phyloP scores from a whole-genome alignment of 2,888 invertebrate genomes.

The Nomada lathburiana region DNA sequence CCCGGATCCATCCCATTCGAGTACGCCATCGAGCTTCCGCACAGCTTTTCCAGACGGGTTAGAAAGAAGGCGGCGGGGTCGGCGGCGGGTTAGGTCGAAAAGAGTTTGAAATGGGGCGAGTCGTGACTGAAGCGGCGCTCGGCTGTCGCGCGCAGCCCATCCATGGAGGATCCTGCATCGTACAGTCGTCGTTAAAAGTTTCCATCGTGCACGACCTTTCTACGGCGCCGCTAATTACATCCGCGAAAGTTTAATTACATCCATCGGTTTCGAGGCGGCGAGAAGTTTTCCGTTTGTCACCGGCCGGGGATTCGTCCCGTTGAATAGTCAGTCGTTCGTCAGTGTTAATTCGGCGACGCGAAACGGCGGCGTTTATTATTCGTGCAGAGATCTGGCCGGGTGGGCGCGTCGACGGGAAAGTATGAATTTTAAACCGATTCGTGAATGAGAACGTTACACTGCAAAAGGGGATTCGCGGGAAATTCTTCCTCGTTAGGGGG shows the following conservation, averaged over 20 bases:
- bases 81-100: slow-evolving; percentile 38
- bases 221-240: slow-evolving; percentile 44
- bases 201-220: slow-evolving; percentile 41
- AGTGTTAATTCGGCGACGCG: not conserved
- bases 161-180: slow-evolving; percentile 66
- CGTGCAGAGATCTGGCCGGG: not conserved
- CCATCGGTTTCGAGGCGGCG: slow-evolving; percentile 6
- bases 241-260: slow-evolving; percentile 38
- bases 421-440: slow-evolving; percentile 20
- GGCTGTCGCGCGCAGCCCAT: slow-evolving; percentile 73
- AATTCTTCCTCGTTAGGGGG: not conserved
- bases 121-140: slow-evolving; percentile 71
- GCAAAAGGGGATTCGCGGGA: too few relatives aligned
- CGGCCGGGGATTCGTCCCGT: not conserved
- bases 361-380: not conserved
- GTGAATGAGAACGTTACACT: not conserved
- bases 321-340: slow-evolving; percentile 21
- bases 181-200: slow-evolving; percentile 69
- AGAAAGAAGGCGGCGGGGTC: not conserved
- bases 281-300: slow-evolving; percentile 7
- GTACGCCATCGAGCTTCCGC: slow-evolving; percentile 49
- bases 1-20: slow-evolving; percentile 55
- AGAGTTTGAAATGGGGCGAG: slow-evolving; percentile 72
- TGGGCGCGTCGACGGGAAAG: not conserved
- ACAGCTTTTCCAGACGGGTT: slow-evolving; percentile 41